These are phyloP conservation scores for Galagoides demidoff DNA, from an alignment of 2,797 vertebrate species.

Conservation along the genomic window DNA sequence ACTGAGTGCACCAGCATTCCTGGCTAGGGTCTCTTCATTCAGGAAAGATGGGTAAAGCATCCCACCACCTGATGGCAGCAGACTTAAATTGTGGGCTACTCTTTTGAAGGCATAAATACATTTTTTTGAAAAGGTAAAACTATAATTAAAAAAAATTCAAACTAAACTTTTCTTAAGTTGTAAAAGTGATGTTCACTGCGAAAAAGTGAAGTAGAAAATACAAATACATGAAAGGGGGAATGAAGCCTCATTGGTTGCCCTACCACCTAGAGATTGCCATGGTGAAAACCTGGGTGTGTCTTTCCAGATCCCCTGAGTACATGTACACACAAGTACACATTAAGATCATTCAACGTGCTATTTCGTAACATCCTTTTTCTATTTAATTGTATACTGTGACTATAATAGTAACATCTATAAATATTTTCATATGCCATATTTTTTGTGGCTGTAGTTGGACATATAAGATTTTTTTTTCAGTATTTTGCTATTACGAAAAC, in stretches of 20 bases:
- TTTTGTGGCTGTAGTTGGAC: background rate
- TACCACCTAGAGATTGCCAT: background rate
- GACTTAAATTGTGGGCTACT: background rate
- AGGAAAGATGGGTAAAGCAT: background rate
- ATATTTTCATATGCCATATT: background rate
- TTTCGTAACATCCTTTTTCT: background rate
- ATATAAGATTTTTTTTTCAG: background rate
- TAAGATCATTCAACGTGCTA: background rate
- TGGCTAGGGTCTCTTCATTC: background rate
- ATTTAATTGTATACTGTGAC: background rate
- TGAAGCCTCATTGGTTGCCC: background rate
- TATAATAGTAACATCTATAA: background rate
- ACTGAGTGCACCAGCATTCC: too few species aligned
- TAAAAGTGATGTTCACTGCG: background rate
- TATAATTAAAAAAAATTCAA: background rate
- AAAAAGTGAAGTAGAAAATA: constrained; percentile 38
- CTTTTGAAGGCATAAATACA: background rate
- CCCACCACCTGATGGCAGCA: background rate
- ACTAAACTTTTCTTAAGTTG: background rate
- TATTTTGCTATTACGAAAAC: constrained; percentile 39
- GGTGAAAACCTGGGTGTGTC: background rate
- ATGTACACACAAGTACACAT: background rate
- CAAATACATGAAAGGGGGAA: background rate
- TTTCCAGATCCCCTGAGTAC: background rate
- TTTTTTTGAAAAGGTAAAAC: constrained; percentile 4